Evolutionary conservation across 2,113 vertebrate species (phyloP), one percentile per base, ranked within the genome.

Genomic region (Psittacula cyanocephala): DNA sequence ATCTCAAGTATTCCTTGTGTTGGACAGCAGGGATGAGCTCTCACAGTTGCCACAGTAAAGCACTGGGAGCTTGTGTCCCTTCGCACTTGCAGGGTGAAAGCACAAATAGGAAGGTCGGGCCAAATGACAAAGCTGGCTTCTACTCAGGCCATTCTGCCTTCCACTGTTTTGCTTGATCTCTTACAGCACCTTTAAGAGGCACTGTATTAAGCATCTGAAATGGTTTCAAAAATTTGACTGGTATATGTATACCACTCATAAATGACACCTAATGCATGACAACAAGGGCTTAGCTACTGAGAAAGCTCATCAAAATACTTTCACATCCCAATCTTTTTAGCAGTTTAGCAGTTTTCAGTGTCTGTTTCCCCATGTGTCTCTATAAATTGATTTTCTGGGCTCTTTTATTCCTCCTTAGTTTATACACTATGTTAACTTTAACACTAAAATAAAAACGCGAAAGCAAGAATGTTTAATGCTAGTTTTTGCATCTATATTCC

Each of bases 51-150:
- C 4, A 3, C 72, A 62, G 68, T 27, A 27, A 27, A 57, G 52
- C 6, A 4, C n/a, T 53, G 44, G 44, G 20, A 25, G 6, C 0
- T 2, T n/a, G 20, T 22, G 7, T 28, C 7, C 41, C 13, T 11
- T 19, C 0, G 0, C 8, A 6, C 9, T 49, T 47, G 27, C 0
- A 2, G 29, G 24, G 19, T 0, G 5, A 43, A 68, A 68, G 8
- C 27, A n/a, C 6, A 5, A 13, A 31, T 5, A 24, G 29, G 35
- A 64, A 68, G 6, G 17, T 10, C 63, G 64, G 41, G n/a, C 41
- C 27, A 53, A 83, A 74, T 24, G 5, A 28, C 33, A 46, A 37
- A 50, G 33, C 31, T 18, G 9, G 6, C 86, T 85, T 72, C 31
- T 64, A 6, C 12, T 77, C 1, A 0, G 35, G 9, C 7, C 1